These are phyloP conservation scores for Polydrusus tereticollis DNA, from an alignment of 2,888 invertebrate species.

Conservation along the genomic window DNA sequence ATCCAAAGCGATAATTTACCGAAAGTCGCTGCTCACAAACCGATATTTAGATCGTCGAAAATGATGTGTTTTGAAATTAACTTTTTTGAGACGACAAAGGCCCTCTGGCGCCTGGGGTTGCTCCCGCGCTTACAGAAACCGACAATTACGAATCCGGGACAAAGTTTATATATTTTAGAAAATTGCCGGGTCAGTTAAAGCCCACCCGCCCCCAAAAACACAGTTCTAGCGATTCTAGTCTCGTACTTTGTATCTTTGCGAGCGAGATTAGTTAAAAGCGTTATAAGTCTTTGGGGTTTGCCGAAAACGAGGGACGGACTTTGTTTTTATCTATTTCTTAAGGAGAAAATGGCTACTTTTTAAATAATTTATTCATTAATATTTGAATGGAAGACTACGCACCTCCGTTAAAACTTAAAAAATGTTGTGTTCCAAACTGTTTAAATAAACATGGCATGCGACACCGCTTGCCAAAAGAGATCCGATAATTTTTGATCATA, in stretches of 20 bases:
- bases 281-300: too few species aligned
- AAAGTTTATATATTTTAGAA: constrained; percentile 62
- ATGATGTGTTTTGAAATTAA: constrained; percentile 45
- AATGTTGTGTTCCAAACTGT: too few species aligned
- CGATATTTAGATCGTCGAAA: constrained; percentile 39
- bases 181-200: constrained; percentile 60
- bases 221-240: too few species aligned
- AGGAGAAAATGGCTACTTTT: neutral
- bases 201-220: constrained; percentile 55
- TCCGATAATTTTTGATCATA: too few species aligned
- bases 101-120: constrained; percentile 59
- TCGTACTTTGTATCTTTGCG: constrained; percentile 13
- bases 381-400: too few species aligned
- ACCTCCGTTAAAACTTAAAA: too few species aligned
- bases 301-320: neutral
- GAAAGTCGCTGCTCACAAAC: constrained; percentile 19
- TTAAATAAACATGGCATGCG: too few species aligned
- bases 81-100: constrained; percentile 40
- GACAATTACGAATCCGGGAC: constrained; percentile 58
- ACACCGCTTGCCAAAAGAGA: too few species aligned
- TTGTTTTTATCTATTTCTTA: neutral
- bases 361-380: too few species aligned
- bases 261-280: constrained; percentile 1
- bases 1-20: constrained; percentile 37
- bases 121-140: constrained; percentile 58